These are phyloP conservation scores for Peromyscus leucopus DNA, from an alignment of 2,113 vertebrate genomes.

Conservation along the genomic window DNA sequence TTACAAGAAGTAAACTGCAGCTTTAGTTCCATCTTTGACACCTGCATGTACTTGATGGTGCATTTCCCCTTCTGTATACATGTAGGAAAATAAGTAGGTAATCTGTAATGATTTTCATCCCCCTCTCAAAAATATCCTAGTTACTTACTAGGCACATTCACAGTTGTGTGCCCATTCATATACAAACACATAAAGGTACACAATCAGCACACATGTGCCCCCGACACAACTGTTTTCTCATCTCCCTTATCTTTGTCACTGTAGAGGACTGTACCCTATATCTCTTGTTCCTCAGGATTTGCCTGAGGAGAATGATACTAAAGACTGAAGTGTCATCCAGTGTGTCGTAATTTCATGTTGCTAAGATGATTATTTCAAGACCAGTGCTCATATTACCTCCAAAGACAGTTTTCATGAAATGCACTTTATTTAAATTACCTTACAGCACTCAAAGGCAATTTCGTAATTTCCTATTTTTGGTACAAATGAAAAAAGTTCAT, in stretches of 20 bases:
- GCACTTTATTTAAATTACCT: slow-evolving; percentile 45
- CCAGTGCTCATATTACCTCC: not conserved
- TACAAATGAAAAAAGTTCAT: not conserved
- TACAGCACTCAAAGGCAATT: slow-evolving; percentile 10
- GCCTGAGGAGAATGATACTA: slow-evolving; percentile 34
- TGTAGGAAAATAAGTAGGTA: not conserved
- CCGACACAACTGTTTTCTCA: not conserved
- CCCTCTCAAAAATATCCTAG: not conserved
- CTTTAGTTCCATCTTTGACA: not conserved
- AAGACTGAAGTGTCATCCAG: slow-evolving; percentile 30
- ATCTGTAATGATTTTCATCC: not conserved
- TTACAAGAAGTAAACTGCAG: not conserved
- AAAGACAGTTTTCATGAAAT: slow-evolving; percentile 44
- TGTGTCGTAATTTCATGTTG: slow-evolving; percentile 3
- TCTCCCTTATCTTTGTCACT: not conserved
- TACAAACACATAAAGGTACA: not conserved
- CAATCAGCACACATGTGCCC: not conserved
- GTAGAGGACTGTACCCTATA: not conserved
- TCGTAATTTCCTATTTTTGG: slow-evolving; percentile 29
- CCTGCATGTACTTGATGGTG: not conserved
- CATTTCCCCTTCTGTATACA: not conserved
- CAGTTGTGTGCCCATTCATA: not conserved
- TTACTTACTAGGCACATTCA: not conserved
- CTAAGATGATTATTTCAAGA: slow-evolving; percentile 43
- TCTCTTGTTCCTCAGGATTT: not conserved